Conservation (phyloP, 2,888 invertebrate species). For the Rotaria socialis region DNA sequence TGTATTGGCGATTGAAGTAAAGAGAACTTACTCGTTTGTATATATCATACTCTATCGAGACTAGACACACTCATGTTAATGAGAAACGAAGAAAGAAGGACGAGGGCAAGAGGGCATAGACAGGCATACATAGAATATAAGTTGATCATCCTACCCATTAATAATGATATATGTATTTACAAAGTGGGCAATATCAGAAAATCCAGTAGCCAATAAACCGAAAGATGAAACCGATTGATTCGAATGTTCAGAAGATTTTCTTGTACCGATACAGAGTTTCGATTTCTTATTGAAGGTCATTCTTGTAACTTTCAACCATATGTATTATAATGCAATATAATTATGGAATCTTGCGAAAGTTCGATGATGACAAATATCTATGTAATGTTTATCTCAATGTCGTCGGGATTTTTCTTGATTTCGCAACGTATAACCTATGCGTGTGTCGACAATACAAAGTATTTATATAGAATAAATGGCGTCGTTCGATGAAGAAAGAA, state of each 20-base stretch:
- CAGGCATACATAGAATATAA: constrained; percentile 3
- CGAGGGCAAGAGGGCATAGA: constrained; percentile 32
- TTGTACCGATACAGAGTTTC: not conserved
- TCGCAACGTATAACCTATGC: not conserved
- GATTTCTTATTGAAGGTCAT: not conserved
- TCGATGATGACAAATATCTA: not conserved
- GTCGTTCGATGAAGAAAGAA: constrained; percentile 2
- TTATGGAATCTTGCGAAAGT: not conserved
- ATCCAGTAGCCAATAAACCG: too few relatives aligned
- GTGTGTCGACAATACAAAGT: not conserved
- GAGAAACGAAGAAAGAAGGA: not conserved
- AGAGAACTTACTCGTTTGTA: too few relatives aligned
- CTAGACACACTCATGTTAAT: constrained; percentile 23
- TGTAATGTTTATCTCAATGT: not conserved
- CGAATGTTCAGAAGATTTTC: not conserved
- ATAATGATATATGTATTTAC: constrained; percentile 3
- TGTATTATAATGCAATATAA: too few relatives aligned
- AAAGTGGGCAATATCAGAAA: not conserved
- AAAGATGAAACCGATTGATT: not conserved
- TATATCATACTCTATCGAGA: too few relatives aligned
- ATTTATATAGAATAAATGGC: not conserved
- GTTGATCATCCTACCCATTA: not conserved
- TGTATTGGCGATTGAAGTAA: too few relatives aligned
- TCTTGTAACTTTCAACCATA: too few relatives aligned
- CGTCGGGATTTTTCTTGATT: not conserved